phyloP scores from a whole-genome alignment of 2,888 invertebrate genomes.

The Drosophila kanekoi region DNA sequence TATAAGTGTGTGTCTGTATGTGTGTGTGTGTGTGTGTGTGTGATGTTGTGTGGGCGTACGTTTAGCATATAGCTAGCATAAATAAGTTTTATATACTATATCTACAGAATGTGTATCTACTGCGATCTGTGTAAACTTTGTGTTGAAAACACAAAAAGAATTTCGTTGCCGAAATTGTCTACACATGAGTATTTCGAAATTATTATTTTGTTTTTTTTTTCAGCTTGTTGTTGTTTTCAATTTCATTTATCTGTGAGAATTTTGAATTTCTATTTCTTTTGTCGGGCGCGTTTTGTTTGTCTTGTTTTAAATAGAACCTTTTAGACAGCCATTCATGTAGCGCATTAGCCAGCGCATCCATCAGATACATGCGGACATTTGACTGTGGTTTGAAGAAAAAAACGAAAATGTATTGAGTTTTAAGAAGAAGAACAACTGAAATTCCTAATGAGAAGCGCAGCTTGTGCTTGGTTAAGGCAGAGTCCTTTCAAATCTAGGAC shows the following conservation, averaged over 20 bases:
- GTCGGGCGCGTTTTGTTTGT: conserved; percentile 45
- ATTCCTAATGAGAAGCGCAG: no score
- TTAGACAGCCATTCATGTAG: conserved; percentile 40
- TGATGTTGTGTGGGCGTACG: conserved; percentile 32
- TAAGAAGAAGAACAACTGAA: no score
- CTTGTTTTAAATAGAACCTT: conserved; percentile 55
- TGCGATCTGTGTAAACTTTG: conserved; percentile 46
- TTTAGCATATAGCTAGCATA: conserved; percentile 23
- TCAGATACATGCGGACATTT: conserved; percentile 13
- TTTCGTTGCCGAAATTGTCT: conserved; percentile 36
- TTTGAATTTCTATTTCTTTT: conserved; percentile 41
- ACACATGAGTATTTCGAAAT: conserved; percentile 52
- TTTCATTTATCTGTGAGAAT: conserved; percentile 23
- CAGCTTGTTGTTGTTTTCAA: conserved; percentile 5
- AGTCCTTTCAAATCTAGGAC: no score
- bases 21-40: conserved; percentile 15
- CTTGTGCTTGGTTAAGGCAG: no score
- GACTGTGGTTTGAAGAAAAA: neutral
- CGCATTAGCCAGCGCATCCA: conserved; percentile 40
- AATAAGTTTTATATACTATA: conserved; percentile 20
- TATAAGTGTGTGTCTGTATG: neutral
- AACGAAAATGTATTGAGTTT: no score
- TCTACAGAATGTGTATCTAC: conserved; percentile 25
- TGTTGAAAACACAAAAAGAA: conserved; percentile 53
- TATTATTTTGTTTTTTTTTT: conserved; percentile 32